Evolutionary conservation across 37 sponge, comb jelly and placozoan species (phyloP).

Genomic region (Theonella swinhoei): DNA sequence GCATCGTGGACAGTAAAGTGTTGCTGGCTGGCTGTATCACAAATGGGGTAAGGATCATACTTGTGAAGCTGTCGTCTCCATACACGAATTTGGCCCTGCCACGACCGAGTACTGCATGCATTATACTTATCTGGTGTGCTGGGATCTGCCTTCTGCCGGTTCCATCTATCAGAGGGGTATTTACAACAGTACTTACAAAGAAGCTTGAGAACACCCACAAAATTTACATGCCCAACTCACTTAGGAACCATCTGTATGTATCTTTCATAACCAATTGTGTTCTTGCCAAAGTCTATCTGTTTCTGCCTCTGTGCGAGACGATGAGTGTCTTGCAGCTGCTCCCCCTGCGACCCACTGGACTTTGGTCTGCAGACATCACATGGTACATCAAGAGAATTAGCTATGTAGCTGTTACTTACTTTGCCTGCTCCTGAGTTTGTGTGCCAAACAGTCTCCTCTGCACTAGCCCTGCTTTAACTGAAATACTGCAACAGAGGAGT

Average conservation of each 20-base stretch:
- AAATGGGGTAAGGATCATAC: conserved; percentile 65
- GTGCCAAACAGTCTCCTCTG: conserved; percentile 16
- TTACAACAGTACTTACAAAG: neutral
- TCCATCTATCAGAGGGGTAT: conserved; percentile 32
- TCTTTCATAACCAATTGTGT: conserved; percentile 84
- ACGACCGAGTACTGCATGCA: conserved; percentile 77
- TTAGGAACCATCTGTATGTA: conserved; percentile 73
- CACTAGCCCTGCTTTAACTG: neutral
- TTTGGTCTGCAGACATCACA: too few species aligned
- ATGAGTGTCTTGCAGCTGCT: conserved; percentile 49
- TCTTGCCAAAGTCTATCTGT: conserved; percentile 94
- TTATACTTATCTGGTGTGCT: conserved; percentile 86
- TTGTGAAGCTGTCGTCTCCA: conserved; percentile 83
- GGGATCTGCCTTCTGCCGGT: conserved; percentile 63
- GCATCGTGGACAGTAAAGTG: conserved; percentile 48
- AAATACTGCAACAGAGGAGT: neutral
- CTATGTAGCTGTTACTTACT: too few species aligned
- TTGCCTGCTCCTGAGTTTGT: neutral
- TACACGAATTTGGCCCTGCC: conserved; percentile 81
- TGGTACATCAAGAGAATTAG: too few species aligned
- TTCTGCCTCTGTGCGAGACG: conserved; percentile 81
- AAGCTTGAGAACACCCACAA: neutral
- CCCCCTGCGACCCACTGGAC: neutral
- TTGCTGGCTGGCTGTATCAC: neutral
- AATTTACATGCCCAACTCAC: conserved; percentile 28